These are phyloP conservation scores for Sus cebifrons DNA, from an alignment of 2,797 vertebrate species.

Conservation along the genomic window DNA sequence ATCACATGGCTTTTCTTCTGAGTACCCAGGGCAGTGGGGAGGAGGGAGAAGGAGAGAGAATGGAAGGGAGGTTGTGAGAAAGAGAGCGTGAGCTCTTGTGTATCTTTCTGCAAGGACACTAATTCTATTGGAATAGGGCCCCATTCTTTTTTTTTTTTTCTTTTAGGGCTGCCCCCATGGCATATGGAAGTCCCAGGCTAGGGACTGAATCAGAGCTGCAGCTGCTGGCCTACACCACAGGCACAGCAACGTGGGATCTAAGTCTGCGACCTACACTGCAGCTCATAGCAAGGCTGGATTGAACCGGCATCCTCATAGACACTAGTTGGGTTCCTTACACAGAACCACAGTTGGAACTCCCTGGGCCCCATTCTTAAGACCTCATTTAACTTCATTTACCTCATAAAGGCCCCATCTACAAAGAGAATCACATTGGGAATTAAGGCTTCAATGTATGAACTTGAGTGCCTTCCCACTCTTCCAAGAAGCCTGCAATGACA, in stretches of 20 bases:
- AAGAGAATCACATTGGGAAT: not conserved
- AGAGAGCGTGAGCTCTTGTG: not conserved
- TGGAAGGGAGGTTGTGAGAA: too few species aligned
- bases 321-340: too few species aligned
- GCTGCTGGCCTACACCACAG: too few species aligned
- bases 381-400: not conserved
- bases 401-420: not conserved
- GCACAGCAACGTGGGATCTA: too few species aligned
- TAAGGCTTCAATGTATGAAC: not conserved
- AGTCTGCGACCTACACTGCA: too few species aligned
- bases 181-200: too few species aligned
- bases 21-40: not conserved
- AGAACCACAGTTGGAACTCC: too few species aligned
- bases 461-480: not conserved
- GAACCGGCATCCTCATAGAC: too few species aligned
- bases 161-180: too few species aligned
- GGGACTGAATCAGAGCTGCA: too few species aligned
- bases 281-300: too few species aligned
- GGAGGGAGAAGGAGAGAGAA: not conserved
- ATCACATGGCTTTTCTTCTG: not conserved
- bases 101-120: not conserved
- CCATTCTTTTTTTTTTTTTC: too few species aligned
- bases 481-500: not conserved
- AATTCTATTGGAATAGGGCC: not conserved
- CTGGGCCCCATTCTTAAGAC: not conserved